A percentile compares a stretch with the other conserved stretches of the same genome.
Conservation (phyloP, 2,797 vertebrate genomes). For the Rhyacichthys aspro region DNA sequence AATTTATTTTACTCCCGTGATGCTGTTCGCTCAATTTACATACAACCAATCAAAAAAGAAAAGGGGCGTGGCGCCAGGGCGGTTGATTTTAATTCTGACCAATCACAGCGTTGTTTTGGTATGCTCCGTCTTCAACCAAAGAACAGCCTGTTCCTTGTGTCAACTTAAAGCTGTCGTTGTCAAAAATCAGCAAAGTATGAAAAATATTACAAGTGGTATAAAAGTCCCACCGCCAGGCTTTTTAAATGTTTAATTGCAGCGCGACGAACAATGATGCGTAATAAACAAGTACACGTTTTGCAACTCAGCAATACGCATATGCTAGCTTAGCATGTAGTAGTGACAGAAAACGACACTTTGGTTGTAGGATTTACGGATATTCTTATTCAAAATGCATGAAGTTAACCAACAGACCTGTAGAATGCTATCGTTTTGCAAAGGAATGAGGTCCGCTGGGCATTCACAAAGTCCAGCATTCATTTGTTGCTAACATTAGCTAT, state of each 20-base stretch:
- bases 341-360: conserved; percentile 9
- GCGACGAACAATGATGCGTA: not conserved
- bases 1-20: conserved; percentile 43
- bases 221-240: not conserved
- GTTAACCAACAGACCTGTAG: not conserved
- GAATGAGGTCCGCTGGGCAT: not conserved
- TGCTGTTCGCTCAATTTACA: conserved; percentile 27
- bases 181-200: not conserved
- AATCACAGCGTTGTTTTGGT: conserved; percentile 76
- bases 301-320: conserved; percentile 36
- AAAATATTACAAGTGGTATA: not conserved
- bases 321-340: conserved; percentile 44
- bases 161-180: conserved; percentile 24
- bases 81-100: conserved; percentile 29
- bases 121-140: conserved; percentile 31
- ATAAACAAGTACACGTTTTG: conserved; percentile 1
- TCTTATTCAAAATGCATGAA: not conserved
- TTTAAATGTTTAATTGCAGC: not conserved
- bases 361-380: not conserved
- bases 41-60: conserved; percentile 55
- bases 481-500: conserved; percentile 50
- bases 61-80: conserved; percentile 18
- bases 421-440: not conserved
- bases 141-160: conserved; percentile 49
- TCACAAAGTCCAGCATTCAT: not conserved